Evolutionary conservation across 2,797 vertebrate species (phyloP).

Genomic region (Brachymystax lenok): DNA sequence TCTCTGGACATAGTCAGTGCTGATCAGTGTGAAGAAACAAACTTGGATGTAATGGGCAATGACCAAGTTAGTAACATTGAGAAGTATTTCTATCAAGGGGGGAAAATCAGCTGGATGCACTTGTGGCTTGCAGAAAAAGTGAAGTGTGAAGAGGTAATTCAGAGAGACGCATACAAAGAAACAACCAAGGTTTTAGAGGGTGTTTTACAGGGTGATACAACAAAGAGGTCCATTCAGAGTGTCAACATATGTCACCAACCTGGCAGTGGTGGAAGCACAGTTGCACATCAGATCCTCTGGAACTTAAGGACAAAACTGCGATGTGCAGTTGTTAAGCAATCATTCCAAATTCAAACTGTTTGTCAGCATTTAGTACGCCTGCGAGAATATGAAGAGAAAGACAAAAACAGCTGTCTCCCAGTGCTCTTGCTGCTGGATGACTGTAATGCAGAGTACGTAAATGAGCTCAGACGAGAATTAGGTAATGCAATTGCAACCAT

Average conservation of each 20-base stretch:
- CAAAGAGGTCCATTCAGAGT: constrained; percentile 54
- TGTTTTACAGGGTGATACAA: constrained; percentile 13
- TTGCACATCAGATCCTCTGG: constrained; percentile 75
- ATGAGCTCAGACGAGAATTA: constrained; percentile 58
- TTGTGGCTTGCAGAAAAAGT: constrained; percentile 51
- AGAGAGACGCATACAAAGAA: constrained; percentile 50
- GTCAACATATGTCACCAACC: constrained; percentile 76
- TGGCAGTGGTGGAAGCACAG: constrained; percentile 77
- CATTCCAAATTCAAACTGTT: constrained; percentile 50
- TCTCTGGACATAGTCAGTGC: constrained; percentile 72
- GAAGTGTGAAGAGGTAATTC: constrained; percentile 7
- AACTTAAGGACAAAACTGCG: constrained; percentile 61
- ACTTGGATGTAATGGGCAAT: constrained; percentile 42
- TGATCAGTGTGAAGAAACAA: constrained; percentile 66
- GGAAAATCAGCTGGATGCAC: constrained; percentile 49
- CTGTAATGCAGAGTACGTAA: constrained; percentile 63
- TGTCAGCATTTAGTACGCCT: constrained; percentile 61
- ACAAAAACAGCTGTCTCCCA: constrained; percentile 59
- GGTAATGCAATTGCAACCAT: constrained; percentile 49
- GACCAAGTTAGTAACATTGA: constrained; percentile 61
- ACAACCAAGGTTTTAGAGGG: constrained; percentile 48
- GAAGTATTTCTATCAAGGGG: constrained; percentile 68
- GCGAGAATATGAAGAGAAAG: constrained; percentile 65
- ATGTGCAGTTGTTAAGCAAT: constrained; percentile 69
- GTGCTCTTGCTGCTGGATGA: constrained; percentile 73